Base-by-base conservation (phyloP, 2,797 vertebrate species). In the Agapornis canus region DNA sequence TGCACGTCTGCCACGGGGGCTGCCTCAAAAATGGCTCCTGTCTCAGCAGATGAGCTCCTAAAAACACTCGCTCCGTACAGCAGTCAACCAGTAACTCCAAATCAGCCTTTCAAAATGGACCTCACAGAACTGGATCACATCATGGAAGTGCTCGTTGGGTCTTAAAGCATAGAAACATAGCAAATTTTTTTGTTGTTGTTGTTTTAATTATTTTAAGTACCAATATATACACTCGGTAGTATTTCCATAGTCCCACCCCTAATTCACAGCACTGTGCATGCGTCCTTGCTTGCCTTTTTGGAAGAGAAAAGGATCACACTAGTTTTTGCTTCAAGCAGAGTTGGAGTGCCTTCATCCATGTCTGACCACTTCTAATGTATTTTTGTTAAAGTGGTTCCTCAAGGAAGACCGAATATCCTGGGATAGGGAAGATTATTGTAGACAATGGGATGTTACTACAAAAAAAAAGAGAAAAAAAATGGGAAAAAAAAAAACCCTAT, bases 41-140 rank as follows among this genome's bases (percentile, higher is more conserved):
- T 99, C 94, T 99, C 98, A 0, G 98, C 99, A 0, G 99, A 99
- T 6, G 99, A 99, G 98, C 99, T 99, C 96, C 98, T 99, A 83
- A 99, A 99, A 97, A 99, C 99, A 52, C 97, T 99, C 3, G 99
- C 98, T n/a, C 99, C 99, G 0, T 99, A 99, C 92, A 98, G 98
- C 95, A 97, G 98, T 96, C 98, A 99, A 87, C 98, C 99, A 40
- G 99, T 99, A 87, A 98, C 99, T 97, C 98, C 99, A 92, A 99
- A 98, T 98, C 99, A 99, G 98, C 99, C 99, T 99, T 99, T 99
- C 96, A 99, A 99, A 98, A 99, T 99, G 96, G 99, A 99, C 98
- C 98, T 99, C 95, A 99, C 99, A 65, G 99, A 99, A 98, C 98
- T 99, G 97, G 99, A 99, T 98, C 99, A 99, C 98, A 99, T 99